A percentile compares a stretch with the other conserved stretches of the same genome.
Evolutionary conservation across 2,113 vertebrate genomes (phyloP).

Genomic region (Psophia crepitans): DNA sequence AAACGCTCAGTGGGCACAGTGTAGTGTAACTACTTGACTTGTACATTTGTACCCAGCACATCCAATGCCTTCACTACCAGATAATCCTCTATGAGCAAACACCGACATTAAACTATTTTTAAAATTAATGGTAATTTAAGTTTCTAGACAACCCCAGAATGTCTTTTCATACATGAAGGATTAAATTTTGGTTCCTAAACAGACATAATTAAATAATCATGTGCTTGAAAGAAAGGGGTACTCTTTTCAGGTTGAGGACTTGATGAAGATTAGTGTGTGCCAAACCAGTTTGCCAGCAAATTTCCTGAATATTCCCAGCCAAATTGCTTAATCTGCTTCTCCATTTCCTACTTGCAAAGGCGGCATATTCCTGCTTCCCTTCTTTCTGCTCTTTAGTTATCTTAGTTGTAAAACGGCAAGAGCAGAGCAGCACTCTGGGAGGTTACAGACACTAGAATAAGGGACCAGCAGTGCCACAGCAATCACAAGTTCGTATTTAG

Average conservation of each 20-base stretch:
- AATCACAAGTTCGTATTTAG: background rate
- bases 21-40: background rate
- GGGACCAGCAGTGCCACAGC: background rate
- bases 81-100: background rate
- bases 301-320: conserved; percentile 4
- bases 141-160: background rate
- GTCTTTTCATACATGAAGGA: background rate
- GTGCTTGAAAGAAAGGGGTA: background rate
- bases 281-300: background rate
- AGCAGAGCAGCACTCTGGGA: background rate
- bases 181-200: background rate
- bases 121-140: background rate
- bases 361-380: background rate
- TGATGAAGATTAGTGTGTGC: background rate
- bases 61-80: background rate
- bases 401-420: background rate
- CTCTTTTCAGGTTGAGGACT: background rate
- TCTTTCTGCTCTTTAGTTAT: background rate
- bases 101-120: background rate
- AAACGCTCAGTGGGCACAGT: background rate
- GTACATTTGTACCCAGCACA: background rate
- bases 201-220: background rate
- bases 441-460: background rate
- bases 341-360: background rate
- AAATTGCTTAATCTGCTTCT: background rate